phyloP scores from a whole-genome alignment of 2,888 invertebrate species.

The Eurytoma californica region DNA sequence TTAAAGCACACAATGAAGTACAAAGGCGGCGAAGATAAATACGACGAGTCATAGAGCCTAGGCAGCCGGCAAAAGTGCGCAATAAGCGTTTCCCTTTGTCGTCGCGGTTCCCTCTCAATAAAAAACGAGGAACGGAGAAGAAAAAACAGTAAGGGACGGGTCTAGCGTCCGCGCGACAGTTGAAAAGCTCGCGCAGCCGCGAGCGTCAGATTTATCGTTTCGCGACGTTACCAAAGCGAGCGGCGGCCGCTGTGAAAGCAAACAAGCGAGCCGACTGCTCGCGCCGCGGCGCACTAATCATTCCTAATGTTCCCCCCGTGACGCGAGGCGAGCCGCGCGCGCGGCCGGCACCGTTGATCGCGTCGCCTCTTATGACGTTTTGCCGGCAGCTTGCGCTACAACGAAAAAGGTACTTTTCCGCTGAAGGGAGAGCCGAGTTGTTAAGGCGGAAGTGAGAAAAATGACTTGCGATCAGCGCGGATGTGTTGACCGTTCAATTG shows the following conservation, averaged over 20 bases:
- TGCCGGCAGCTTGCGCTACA: too few relatives aligned
- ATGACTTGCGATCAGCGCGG: too few relatives aligned
- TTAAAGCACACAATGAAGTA: too few relatives aligned
- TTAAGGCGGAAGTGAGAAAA: too few relatives aligned
- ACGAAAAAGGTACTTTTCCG: too few relatives aligned
- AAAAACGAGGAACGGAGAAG: not conserved
- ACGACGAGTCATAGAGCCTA: too few relatives aligned
- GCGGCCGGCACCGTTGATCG: not conserved
- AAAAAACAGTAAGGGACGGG: not conserved
- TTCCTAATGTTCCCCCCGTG: slow-evolving; percentile 7
- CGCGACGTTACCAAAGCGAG: slow-evolving; percentile 7
- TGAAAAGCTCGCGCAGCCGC: not conserved
- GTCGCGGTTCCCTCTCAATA: slow-evolving; percentile 7
- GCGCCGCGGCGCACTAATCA: slow-evolving; percentile 13
- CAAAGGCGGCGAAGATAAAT: too few relatives aligned
- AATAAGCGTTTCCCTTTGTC: slow-evolving; percentile 22
- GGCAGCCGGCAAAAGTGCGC: not conserved
- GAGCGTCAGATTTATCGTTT: not conserved
- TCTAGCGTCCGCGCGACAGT: not conserved
- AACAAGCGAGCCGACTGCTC: not conserved
- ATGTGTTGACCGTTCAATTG: too few relatives aligned
- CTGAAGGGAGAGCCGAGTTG: too few relatives aligned
- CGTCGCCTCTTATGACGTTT: too few relatives aligned
- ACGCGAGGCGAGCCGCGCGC: not conserved
- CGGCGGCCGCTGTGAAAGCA: slow-evolving; percentile 4